Evolutionary conservation across 64 coral and sea anemone species (phyloP).

Genomic region (Dendrophyllia cribrosa): DNA sequence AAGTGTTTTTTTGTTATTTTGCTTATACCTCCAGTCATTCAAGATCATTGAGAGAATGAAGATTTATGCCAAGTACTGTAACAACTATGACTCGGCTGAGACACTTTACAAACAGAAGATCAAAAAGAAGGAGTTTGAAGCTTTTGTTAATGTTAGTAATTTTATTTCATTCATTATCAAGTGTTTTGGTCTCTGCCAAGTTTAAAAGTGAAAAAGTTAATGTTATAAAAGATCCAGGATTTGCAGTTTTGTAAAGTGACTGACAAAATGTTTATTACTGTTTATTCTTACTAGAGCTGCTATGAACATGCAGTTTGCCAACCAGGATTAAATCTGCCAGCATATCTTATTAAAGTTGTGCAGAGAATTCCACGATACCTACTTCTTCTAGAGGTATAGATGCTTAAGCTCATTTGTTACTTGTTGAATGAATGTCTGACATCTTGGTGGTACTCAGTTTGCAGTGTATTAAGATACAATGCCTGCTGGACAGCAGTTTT

Average conservation of each 20-base stretch:
- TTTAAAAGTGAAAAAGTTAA: too few relatives aligned
- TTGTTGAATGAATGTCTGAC: too few relatives aligned
- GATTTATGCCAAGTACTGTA: slow-evolving; percentile 93
- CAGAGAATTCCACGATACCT: slow-evolving; percentile 98
- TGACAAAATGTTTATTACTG: neutral
- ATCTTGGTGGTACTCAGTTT: too few relatives aligned
- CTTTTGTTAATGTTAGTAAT: slow-evolving; percentile 84
- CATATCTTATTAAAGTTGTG: slow-evolving; percentile 92
- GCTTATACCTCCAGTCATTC: slow-evolving; percentile 26
- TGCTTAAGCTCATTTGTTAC: neutral
- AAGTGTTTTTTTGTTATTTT: slow-evolving; percentile 17
- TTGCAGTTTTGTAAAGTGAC: too few relatives aligned
- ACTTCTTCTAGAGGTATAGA: slow-evolving; percentile 75
- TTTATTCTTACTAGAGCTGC: slow-evolving; percentile 58
- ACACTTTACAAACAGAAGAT: slow-evolving; percentile 76
- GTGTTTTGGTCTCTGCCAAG: too few relatives aligned
- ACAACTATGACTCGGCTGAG: slow-evolving; percentile 89
- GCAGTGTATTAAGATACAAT: too few relatives aligned
- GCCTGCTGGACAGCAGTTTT: too few relatives aligned
- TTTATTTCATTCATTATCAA: neutral
- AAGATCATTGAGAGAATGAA: slow-evolving; percentile 75
- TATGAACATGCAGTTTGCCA: slow-evolving; percentile 86
- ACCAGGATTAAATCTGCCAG: slow-evolving; percentile 83
- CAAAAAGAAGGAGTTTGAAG: slow-evolving; percentile 93
- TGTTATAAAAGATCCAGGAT: too few relatives aligned